Evolutionary conservation across 2,888 invertebrate genomes (phyloP), one percentile per base, ranked within the genome.

Genomic region (Crocallis elinguaria): DNA sequence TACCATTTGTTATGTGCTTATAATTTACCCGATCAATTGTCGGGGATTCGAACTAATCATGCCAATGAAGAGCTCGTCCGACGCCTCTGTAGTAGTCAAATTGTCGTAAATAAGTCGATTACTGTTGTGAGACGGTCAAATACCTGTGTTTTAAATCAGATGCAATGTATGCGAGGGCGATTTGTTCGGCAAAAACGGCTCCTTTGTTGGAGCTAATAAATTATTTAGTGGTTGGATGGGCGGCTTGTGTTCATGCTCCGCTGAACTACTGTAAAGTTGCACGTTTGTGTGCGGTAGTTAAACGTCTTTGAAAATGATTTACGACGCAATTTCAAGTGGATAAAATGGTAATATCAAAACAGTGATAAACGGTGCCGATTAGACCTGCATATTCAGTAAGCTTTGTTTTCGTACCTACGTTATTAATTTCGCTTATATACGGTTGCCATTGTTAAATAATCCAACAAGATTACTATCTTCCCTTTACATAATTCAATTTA

Each of bases 131-230:
- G 71, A 77, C 86, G 87, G 86, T 86, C 86, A 87, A 86, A 83
- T 86, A 87, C 86, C 86, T 88, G 83, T 68, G 72, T 77, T 84
- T 81, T 77, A 83, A 86, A 86, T 86, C 81, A 84, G 78, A 79
- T 73, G 62, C 74, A 75, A 77, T 78, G 73, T 73, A 69, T 74
- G 78, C 67, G 69, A 71, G 67, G 66, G 71, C 75, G 64, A 84
- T 87, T 85, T 80, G 77, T 77, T 77, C 70, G 71, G 66, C 71
- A 69, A 71, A 79, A 82, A 80, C 73, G 72, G 73, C 64, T 74
- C 66, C 80, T 82, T 82, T 84, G 80, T 86, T 81, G 63, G 62
- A 54, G 42, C 75, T 82, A 79, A 85, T 87, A 85, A 83, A 84
- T 81, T 75, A 83, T 84, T 82, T 79, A 75, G 74, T 69, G 60